Evolutionary conservation across 2,888 invertebrate genomes (phyloP), one percentile per base, ranked within the genome.

Genomic region (Cabera pusaria): DNA sequence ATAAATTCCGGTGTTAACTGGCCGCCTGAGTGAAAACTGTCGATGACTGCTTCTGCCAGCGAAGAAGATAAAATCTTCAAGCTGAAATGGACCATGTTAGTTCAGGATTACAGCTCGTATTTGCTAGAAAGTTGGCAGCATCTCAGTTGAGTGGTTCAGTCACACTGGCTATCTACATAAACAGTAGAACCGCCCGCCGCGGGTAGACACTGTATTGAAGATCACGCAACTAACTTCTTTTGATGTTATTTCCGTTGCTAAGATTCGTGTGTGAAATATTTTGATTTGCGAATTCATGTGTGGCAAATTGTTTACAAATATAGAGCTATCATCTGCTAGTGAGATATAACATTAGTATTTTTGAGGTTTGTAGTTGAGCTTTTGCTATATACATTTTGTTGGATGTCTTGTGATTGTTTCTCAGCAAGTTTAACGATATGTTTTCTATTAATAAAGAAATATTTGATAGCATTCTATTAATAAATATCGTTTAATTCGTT

Each of bases 1-100:
- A 56, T 66, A 62, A 59, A 63, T 63, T 50, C 43, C 2, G 14
- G 12, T 33, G 40, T 31, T 37, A 52, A 49, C 33, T 17, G 36
- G 28, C 37, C 27, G 23, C 23, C 29, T 46, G 54, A 55, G 47
- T 49, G 52, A 51, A 28, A 47, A 50, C 50, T 52, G 52, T 52
- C 46, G 45, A 52, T 34, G 45, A 47, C 43, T 40, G 41, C 38
- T 40, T 41, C 38, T 33, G 32, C 40, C 29, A 31, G 21, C 19
- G 6, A 14, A 22, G 10, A 31, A 21, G 18, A 29, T 39, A 27
- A 48, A 31, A 11, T 20, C n/a, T 21, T n/a, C 36, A 25, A 25
- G 6, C 31, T 33, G 23, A 42, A 42, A 24, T 41, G 26, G 18
- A 40, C 42, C 40, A 8, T 40, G 39, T 23, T 4, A n/a, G 22